Conservation (phyloP, 2,113 vertebrate species). For the Pitta sordida region DNA sequence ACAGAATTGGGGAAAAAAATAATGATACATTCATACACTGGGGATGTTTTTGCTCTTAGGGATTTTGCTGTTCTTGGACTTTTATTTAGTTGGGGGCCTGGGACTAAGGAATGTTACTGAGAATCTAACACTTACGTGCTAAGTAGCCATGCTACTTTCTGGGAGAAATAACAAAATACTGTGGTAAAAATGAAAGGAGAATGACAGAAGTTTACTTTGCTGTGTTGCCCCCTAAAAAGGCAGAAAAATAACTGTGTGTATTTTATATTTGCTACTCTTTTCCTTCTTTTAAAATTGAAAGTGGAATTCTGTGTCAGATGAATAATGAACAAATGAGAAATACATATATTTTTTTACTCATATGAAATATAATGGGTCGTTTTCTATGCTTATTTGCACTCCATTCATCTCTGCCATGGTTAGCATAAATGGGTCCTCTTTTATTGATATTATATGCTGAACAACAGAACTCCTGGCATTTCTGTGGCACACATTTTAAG, state of each 20-base stretch:
- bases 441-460: background rate
- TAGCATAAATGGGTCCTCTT: background rate
- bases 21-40: background rate
- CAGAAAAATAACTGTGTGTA: background rate
- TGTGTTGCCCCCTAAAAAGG: background rate
- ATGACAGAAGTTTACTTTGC: background rate
- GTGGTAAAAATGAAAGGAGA: background rate
- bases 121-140: background rate
- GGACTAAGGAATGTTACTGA: background rate
- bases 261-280: background rate
- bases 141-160: background rate
- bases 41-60: background rate
- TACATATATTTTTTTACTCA: background rate
- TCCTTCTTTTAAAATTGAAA: background rate
- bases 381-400: background rate
- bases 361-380: background rate
- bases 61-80: background rate
- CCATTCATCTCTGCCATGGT: background rate
- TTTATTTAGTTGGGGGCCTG: background rate
- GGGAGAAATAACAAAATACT: background rate
- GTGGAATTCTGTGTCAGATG: conserved; percentile 12
- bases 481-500: background rate
- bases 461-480: background rate
- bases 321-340: conserved; percentile 37
- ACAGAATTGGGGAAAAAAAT: background rate